phyloP scores from a whole-genome alignment of 1,140 invertebrate species.

The Pollicipes pollicipes region DNA sequence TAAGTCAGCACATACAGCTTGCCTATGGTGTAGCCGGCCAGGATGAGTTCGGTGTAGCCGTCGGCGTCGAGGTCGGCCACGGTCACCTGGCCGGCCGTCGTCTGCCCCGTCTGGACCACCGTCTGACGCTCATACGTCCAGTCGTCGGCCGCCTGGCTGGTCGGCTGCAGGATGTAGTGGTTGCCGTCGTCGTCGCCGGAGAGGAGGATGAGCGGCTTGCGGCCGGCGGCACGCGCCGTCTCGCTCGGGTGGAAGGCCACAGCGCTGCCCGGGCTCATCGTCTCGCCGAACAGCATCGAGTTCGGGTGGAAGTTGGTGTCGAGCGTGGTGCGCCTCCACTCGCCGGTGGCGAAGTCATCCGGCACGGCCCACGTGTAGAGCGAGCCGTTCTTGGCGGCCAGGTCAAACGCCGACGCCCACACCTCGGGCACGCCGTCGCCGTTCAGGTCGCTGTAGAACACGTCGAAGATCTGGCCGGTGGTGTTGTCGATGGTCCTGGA shows the following conservation, averaged over 20 bases:
- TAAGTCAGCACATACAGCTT: conserved; percentile 25
- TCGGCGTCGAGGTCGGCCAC: conserved; percentile 26
- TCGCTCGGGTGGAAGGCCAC: conserved; percentile 22
- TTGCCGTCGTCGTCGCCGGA: conserved; percentile 28
- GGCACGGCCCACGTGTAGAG: neutral
- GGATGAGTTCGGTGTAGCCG: conserved; percentile 25
- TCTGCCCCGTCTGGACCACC: conserved; percentile 9
- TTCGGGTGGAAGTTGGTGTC: conserved; percentile 23
- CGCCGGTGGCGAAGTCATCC: conserved; percentile 16
- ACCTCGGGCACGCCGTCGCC: conserved; percentile 25
- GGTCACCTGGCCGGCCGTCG: conserved; percentile 19
- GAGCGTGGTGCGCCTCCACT: conserved; percentile 21
- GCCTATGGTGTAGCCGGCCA: conserved; percentile 23
- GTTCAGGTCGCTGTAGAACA: conserved; percentile 26
- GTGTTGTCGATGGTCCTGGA: conserved; percentile 23
- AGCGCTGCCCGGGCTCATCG: conserved; percentile 22
- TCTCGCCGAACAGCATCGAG: conserved; percentile 17
- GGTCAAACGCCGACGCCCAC: conserved; percentile 21
- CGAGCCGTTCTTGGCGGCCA: too few species aligned
- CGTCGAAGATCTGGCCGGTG: conserved; percentile 26
- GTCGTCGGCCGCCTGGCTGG: conserved; percentile 20
- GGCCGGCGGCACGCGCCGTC: conserved; percentile 6
- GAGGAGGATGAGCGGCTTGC: conserved; percentile 24
- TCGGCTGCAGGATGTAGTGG: conserved; percentile 24
- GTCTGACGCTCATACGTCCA: conserved; percentile 24